These are phyloP conservation scores for Cassiopea andromeda DNA, from an alignment of 30 jellyfish, hydroid and myxozoan species.

Conservation along the genomic window DNA sequence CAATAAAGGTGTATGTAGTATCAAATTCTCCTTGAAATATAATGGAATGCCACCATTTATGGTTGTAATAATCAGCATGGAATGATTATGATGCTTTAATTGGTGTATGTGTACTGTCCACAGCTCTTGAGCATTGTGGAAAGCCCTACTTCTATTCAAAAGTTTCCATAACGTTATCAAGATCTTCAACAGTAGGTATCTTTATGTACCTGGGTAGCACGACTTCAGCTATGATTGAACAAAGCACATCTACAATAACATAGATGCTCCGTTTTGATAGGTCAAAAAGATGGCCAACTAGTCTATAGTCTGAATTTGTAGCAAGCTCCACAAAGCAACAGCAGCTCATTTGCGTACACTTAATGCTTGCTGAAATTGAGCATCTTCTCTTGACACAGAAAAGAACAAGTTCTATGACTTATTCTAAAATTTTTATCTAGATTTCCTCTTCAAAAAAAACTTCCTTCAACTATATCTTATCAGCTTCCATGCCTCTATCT, in stretches of 20 bases:
- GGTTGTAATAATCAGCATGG: conserved; percentile 59
- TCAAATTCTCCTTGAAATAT: conserved; percentile 44
- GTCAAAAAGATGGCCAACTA: conserved; percentile 42
- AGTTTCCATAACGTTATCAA: background rate
- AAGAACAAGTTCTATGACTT: conserved; percentile 3
- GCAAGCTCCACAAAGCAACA: conserved; percentile 35
- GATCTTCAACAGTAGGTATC: conserved; percentile 14
- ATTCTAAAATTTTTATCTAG: conserved; percentile 35
- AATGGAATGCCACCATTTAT: conserved; percentile 56
- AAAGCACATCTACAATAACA: conserved; percentile 22
- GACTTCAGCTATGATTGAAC: background rate
- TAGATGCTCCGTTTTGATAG: conserved; percentile 42
- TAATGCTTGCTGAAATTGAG: conserved; percentile 16
- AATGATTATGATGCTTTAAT: conserved; percentile 41
- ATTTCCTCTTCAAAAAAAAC: background rate
- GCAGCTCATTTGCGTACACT: conserved; percentile 19
- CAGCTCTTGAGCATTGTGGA: conserved; percentile 62
- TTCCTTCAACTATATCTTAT: conserved; percentile 1
- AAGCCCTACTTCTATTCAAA: conserved; percentile 49
- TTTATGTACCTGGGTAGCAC: conserved; percentile 32
- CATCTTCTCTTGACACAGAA: conserved; percentile 21
- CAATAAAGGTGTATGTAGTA: conserved; percentile 33
- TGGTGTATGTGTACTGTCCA: conserved; percentile 67
- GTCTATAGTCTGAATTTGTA: conserved; percentile 27
- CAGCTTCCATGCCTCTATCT: background rate